phyloP scores from a whole-genome alignment of 2,797 vertebrate genomes.

The Bucorvus abyssinicus region DNA sequence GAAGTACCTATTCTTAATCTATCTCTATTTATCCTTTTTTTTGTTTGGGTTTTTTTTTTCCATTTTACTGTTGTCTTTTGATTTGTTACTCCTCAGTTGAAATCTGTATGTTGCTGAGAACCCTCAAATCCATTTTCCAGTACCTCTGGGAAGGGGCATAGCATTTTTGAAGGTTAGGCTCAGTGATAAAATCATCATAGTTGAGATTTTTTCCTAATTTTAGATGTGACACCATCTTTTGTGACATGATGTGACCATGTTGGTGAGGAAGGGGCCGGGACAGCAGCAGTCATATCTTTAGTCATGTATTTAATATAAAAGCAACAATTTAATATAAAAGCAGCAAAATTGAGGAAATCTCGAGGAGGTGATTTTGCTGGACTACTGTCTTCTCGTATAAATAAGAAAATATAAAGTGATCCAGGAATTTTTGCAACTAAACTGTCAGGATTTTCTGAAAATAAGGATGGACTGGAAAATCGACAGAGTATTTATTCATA shows the following conservation, averaged over 20 bases:
- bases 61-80: not conserved
- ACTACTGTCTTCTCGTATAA: not conserved
- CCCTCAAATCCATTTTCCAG: not conserved
- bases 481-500: not conserved
- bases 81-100: not conserved
- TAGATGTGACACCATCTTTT: slow-evolving; percentile 51
- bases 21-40: not conserved
- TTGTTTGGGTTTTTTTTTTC: no score
- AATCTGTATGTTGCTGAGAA: not conserved
- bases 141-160: not conserved
- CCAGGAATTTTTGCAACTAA: not conserved
- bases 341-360: not conserved
- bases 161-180: slow-evolving; percentile 43
- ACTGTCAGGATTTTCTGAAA: not conserved
- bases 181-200: slow-evolving; percentile 44
- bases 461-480: not conserved
- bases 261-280: not conserved
- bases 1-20: not conserved
- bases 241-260: slow-evolving; percentile 36
- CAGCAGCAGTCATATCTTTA: not conserved
- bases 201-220: slow-evolving; percentile 57
- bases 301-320: not conserved
- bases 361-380: not conserved
- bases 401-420: not conserved
- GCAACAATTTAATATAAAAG: not conserved